Base-by-base conservation (phyloP, 1,140 invertebrate genomes). In the Pseudomyrmex concolor region DNA sequence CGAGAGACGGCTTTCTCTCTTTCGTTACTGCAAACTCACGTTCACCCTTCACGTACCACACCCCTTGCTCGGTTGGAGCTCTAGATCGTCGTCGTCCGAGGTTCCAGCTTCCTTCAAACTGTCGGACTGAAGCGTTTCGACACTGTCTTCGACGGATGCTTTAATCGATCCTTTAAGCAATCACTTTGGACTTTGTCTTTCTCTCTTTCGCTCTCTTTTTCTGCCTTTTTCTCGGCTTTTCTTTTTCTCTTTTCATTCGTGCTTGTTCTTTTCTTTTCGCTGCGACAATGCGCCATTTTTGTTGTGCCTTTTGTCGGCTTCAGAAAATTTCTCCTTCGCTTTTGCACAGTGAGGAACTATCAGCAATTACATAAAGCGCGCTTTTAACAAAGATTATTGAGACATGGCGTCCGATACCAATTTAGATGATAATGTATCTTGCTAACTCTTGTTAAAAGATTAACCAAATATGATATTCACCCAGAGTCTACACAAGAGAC, bases 11-110 rank as follows among this genome's bases (percentile, higher is more conserved):
- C 72, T 72, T 81, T 80, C 84, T 74, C 84, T 74, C 64, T 83
- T 86, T 84, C 84, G 84, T 86, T 84, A 85, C 81, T 81, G 70
- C 86, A 59, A 88, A 77, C 85, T 87, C 83, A 83, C 80, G 70
- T 82, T 86, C 34, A 77, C 73, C 48, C 62, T 77, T 77, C 73
- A 51, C 62, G 73, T 77, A 84, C 76, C 62, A 89, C 80, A 86
- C 76, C 86, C 84, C 80, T 71, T 68, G 64, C 43, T 15, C 13
- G 19, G 54, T 25, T 51, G 62, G 57, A 71, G 83, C 72, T 81
- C 85, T n/a, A 71, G 51, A 34, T 51, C 48, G 83, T 64, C 62
- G 77, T 81, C 74, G 67, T 59, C n/a, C 62, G 78, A 74, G 51
- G 67, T 68, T 78, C 59, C 73, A 74, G 67, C 62, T 76, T 81